Percentiles rank a stretch among this genome's conserved stretches.
Evolutionary conservation across 2,113 vertebrate species (phyloP).

Genomic region (Pterophyllum scalare): DNA sequence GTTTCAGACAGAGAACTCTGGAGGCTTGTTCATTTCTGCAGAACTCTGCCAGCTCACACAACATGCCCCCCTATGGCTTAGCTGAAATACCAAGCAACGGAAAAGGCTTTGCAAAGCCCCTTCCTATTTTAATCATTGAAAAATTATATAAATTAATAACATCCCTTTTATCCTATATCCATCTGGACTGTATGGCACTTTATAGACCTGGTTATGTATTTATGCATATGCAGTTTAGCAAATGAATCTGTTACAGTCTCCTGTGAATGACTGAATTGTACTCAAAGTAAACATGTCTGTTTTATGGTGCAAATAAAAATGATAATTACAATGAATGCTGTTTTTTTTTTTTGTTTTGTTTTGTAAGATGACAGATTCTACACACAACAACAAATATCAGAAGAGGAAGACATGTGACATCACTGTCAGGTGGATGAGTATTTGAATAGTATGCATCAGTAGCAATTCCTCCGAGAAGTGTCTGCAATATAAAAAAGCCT

Average conservation of each 20-base stretch:
- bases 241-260: constrained; percentile 5
- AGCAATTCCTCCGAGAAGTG: constrained; percentile 39
- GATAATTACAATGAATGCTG: constrained; percentile 32
- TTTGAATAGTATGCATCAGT: constrained; percentile 29
- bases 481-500: constrained; percentile 38
- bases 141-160: neutral
- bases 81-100: constrained; percentile 49
- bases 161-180: neutral
- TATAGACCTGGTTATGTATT: neutral
- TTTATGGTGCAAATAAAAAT: constrained; percentile 34
- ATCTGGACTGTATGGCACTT: neutral
- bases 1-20: constrained; percentile 45
- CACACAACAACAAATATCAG: constrained; percentile 2
- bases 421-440: constrained; percentile 36
- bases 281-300: constrained; percentile 43
- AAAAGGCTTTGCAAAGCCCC: constrained; percentile 2
- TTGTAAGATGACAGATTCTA: constrained; percentile 7
- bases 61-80: constrained; percentile 29
- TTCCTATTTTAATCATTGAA: constrained; percentile 49
- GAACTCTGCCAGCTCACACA: constrained; percentile 61
- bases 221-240: neutral
- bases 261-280: neutral
- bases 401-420: constrained; percentile 27
- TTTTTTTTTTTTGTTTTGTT: too few relatives aligned
- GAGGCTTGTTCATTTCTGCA: constrained; percentile 53